Base-by-base conservation (phyloP, 2,888 invertebrate genomes). In the Plusia festucae region DNA sequence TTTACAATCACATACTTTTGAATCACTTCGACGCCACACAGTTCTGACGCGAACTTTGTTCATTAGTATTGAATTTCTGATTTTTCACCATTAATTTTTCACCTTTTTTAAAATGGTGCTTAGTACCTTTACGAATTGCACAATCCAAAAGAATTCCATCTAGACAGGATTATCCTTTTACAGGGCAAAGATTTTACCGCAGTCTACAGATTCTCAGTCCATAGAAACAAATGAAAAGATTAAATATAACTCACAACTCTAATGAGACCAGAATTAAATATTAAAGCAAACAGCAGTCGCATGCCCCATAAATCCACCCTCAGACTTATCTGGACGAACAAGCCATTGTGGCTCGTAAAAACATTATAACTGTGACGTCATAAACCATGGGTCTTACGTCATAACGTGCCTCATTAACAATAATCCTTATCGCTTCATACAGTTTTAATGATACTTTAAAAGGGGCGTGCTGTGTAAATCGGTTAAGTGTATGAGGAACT, bases 361-460 rank as follows among this genome's bases (percentile, higher is more conserved):
- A 54, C 70, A 60, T 66, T 65, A 62, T 76, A 76, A 77, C 78
- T 69, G 78, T 77, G 70, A 77, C 75, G 63, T 77, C 63, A 63
- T 75, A 77, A 75, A 77, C 53, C 60, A 73, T 52, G 65, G 73
- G 70, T 61, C 32, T 64, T 32, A 73, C 63, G 65, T 63, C 61
- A 69, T 68, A 63, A 66, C 65, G 73, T 78, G 83, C 82, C 88
- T 93, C 91, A 93, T 93, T 94, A 92, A 93, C 91, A 90, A 90
- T 88, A 85, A 82, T 84, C 85, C 89, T 92, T 93, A 93, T 93
- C 93, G 90, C 78, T 80, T 82, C 80, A 79, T 88, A 91, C 89
- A 88, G 87, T 87, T 91, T 89, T 93, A 92, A 94, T 92, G 92
- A 90, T 90, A 90, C 87, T 91, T 91, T 89, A 91, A 92, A 91